Conservation (phyloP, 1,140 invertebrate species). For the Orius insidiosus region DNA sequence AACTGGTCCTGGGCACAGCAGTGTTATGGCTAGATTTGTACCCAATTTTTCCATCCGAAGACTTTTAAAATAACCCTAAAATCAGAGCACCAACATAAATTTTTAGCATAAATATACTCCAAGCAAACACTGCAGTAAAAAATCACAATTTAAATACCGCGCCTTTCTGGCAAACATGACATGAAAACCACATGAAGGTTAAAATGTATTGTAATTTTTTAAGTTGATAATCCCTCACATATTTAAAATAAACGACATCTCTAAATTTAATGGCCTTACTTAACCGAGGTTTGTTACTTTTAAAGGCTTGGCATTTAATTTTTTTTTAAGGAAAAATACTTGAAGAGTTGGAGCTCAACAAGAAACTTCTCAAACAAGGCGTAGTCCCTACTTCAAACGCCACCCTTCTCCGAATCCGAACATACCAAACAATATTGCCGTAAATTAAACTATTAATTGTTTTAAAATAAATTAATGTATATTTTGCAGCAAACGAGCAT, state of each 20-base stretch:
- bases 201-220: too few relatives aligned
- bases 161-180: too few relatives aligned
- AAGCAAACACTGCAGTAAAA: too few relatives aligned
- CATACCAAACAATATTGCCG: conserved; percentile 22
- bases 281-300: neutral
- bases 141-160: too few relatives aligned
- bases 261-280: too few relatives aligned
- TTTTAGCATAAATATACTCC: neutral
- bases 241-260: too few relatives aligned
- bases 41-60: conserved; percentile 42
- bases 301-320: conserved; percentile 42
- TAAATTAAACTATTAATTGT: conserved; percentile 6
- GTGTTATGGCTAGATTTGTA: conserved; percentile 40
- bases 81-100: too few relatives aligned
- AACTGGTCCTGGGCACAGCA: conserved; percentile 61
- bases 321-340: conserved; percentile 73
- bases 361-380: conserved; percentile 69
- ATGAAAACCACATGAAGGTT: too few relatives aligned
- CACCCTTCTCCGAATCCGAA: conserved; percentile 31
- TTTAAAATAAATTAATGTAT: conserved; percentile 3
- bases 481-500: conserved; percentile 1
- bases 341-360: conserved; percentile 80
- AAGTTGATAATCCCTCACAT: too few relatives aligned
- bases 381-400: conserved; percentile 35
- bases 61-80: conserved; percentile 51